Conservation (phyloP, 2,113 vertebrate species). For the Piaya cayana region DNA sequence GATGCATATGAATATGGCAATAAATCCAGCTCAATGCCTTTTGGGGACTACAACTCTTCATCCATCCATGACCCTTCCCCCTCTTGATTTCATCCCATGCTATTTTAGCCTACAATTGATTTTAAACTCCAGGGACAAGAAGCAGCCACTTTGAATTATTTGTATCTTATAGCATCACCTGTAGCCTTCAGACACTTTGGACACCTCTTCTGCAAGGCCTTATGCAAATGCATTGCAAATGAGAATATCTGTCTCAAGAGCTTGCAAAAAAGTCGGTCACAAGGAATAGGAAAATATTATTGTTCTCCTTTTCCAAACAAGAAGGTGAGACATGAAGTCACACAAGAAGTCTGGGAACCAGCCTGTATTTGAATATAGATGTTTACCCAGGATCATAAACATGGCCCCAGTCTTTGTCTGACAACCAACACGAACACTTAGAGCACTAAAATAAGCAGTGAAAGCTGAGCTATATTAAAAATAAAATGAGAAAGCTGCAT, state of each 20-base stretch:
- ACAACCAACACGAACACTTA: not conserved
- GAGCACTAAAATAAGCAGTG: not conserved
- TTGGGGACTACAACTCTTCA: not conserved
- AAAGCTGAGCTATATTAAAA: conserved; percentile 11
- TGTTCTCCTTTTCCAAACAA: not conserved
- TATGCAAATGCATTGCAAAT: not conserved
- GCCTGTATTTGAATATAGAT: not conserved
- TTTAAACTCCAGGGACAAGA: not conserved
- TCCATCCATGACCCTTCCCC: not conserved
- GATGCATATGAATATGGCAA: not conserved
- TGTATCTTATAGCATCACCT: not conserved
- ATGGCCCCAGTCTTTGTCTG: not conserved
- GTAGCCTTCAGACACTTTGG: not conserved
- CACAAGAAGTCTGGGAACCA: not conserved
- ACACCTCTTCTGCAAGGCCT: not conserved
- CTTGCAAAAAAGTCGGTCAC: not conserved
- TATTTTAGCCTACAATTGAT: not conserved
- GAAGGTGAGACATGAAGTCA: not conserved
- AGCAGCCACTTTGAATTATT: not conserved
- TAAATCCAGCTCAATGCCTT: not conserved
- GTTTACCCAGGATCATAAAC: not conserved
- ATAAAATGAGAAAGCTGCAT: not conserved
- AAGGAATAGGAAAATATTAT: not conserved
- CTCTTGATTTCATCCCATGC: not conserved
- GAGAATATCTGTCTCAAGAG: not conserved